These are phyloP conservation scores for Syngnathus rostellatus DNA, from an alignment of 2,797 vertebrate species.

Conservation along the genomic window DNA sequence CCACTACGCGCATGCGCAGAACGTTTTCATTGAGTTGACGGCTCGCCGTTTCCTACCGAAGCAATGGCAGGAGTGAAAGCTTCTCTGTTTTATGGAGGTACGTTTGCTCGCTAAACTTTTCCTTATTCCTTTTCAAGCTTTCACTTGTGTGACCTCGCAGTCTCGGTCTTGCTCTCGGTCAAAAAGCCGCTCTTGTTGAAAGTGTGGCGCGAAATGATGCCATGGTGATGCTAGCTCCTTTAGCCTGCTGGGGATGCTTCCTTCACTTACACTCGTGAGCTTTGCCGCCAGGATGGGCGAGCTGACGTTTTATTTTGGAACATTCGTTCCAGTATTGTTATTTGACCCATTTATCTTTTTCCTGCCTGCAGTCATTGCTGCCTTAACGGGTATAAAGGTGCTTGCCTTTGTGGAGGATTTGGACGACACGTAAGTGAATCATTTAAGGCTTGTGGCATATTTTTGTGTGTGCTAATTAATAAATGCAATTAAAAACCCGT, in stretches of 20 bases:
- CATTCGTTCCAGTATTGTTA: neutral
- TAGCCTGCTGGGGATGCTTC: constrained; percentile 34
- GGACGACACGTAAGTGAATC: constrained; percentile 70
- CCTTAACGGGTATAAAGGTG: constrained; percentile 49
- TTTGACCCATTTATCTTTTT: neutral
- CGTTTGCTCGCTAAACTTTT: constrained; percentile 12
- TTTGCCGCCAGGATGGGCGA: constrained; percentile 8
- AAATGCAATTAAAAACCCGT: neutral
- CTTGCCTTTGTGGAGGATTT: constrained; percentile 69
- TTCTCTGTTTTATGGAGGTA: constrained; percentile 59
- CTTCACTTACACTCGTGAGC: constrained; percentile 33
- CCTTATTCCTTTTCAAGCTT: neutral
- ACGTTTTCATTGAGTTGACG: constrained; percentile 48
- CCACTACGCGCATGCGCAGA: constrained; percentile 54
- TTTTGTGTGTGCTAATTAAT: neutral
- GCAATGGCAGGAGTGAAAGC: constrained; percentile 62
- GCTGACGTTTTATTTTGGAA: constrained; percentile 4
- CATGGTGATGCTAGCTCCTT: constrained; percentile 31
- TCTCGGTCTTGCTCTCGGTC: accelerated
- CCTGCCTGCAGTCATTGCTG: constrained; percentile 37
- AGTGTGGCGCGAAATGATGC: constrained; percentile 4
- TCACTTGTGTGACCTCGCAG: no score
- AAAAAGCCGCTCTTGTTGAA: neutral
- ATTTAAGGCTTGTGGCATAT: neutral
- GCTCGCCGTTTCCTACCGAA: constrained; percentile 52